These are phyloP conservation scores for Takifugu flavidus DNA, from an alignment of 2,113 vertebrate genomes.

Conservation along the genomic window DNA sequence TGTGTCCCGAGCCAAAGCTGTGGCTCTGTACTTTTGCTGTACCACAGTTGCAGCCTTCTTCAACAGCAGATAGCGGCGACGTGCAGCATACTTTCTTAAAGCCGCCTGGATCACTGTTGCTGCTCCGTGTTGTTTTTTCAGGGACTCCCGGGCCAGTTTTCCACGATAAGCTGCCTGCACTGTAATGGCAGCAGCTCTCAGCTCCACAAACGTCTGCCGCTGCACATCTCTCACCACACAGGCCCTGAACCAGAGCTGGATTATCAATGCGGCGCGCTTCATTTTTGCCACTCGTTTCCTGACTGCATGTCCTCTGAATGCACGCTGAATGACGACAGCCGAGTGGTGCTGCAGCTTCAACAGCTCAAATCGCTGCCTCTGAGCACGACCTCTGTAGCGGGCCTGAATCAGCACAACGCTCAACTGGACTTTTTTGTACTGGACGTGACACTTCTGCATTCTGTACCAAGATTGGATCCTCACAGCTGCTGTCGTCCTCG, in stretches of 20 bases:
- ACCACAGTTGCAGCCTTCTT: constrained; percentile 64
- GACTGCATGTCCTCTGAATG: constrained; percentile 73
- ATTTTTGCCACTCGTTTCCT: constrained; percentile 59
- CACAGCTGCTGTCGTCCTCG: constrained; percentile 68
- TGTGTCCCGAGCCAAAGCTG: constrained; percentile 49
- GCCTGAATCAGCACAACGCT: constrained; percentile 79
- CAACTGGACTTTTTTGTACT: constrained; percentile 54
- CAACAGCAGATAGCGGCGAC: constrained; percentile 56
- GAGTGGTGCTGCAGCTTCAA: constrained; percentile 65
- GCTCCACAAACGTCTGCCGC: constrained; percentile 65
- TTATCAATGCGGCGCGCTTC: constrained; percentile 62
- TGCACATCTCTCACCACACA: constrained; percentile 28
- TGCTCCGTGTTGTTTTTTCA: constrained; percentile 62
- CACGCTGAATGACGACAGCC: constrained; percentile 80
- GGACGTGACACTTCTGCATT: constrained; percentile 50
- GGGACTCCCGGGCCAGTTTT: constrained; percentile 67
- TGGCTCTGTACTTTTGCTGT: constrained; percentile 78
- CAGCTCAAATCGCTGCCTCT: constrained; percentile 43
- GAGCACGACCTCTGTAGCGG: constrained; percentile 71
- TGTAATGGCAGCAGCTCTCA: constrained; percentile 66
- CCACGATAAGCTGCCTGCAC: constrained; percentile 82
- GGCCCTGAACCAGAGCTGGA: constrained; percentile 85
- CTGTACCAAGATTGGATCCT: constrained; percentile 84
- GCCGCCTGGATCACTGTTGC: constrained; percentile 79
- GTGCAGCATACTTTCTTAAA: constrained; percentile 71